Conservation (phyloP, 1,140 invertebrate genomes). For the Drosophila mojavensis region DNA sequence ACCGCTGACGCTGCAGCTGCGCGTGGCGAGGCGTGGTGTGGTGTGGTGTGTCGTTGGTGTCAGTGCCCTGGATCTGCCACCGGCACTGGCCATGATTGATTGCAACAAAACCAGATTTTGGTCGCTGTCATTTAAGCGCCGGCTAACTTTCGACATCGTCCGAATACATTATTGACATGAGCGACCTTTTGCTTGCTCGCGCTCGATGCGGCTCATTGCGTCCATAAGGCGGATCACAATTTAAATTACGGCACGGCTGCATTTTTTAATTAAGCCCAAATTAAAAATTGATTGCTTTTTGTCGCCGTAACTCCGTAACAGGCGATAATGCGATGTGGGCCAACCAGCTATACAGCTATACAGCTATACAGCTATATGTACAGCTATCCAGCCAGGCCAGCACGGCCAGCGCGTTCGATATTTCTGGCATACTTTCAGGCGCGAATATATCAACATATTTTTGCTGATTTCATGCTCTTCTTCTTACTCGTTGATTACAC, state of each 20-base stretch:
- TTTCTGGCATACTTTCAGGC: conserved; percentile 45
- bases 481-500: background rate
- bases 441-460: conserved; percentile 17
- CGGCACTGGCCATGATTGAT: conserved; percentile 66
- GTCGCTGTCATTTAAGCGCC: conserved; percentile 75
- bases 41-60: background rate
- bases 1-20: conserved; percentile 59
- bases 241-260: conserved; percentile 67
- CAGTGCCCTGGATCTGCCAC: background rate
- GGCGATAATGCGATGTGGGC: conserved; percentile 40
- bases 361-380: too few relatives aligned
- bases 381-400: background rate
- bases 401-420: conserved; percentile 19
- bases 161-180: conserved; percentile 38
- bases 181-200: conserved; percentile 2
- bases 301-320: conserved; percentile 59
- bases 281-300: conserved; percentile 82
- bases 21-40: background rate
- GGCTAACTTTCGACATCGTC: conserved; percentile 64
- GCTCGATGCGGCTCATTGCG: background rate
- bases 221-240: conserved; percentile 52
- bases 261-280: conserved; percentile 81
- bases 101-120: conserved; percentile 82
- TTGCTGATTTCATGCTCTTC: background rate
- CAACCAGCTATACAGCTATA: background rate